Evolutionary conservation across 2,888 invertebrate species (phyloP), one percentile per base, ranked within the genome.

Genomic region (Electrophaes corylata): DNA sequence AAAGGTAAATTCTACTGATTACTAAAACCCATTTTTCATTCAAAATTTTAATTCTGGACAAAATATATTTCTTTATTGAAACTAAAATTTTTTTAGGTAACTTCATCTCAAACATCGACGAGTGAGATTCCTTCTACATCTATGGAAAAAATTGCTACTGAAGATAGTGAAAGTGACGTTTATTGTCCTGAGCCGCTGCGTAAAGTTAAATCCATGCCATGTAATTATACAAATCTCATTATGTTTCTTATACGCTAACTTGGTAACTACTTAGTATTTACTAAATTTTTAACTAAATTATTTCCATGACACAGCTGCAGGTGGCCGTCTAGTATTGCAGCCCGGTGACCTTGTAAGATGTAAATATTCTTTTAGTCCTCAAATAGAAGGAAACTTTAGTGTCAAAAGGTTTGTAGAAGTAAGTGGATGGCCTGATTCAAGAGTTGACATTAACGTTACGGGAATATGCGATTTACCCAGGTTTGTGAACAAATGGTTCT

Each of bases 391-490:
- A 1, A 83, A 73, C 59, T 91, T 83, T 57, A 79, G 66, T 57
- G 75, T 87, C 0, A 89, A 83, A 72, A 78, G 90, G 23, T 91
- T 75, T 65, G 82, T 89, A 4, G 90, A 91, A 82, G 90, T 91
- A 1, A 78, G 74, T 51, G 91, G 91, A 1, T 91, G 91, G 91
- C 91, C 91, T 0, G 82, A 85, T 31, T 91, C 91, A 3, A 79
- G 88, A 66, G 75, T 79, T 1, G 81, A 82, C 37, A 78, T 91
- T 2, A 81, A 78, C 50, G 81, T 85, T 10, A 73, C 65, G 31
- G 91, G 86, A 40, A 86, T 87, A 65, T 91, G 88, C 67, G 91
- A 91, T 64, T 64, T 91, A 40, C 91, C 91, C 16, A 87, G 90
- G 91, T 91, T 47, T 10, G 19, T n/a, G 6, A 3, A 43, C 23